Base-by-base conservation (phyloP, 2,113 vertebrate genomes). In the Holacanthus passer region DNA sequence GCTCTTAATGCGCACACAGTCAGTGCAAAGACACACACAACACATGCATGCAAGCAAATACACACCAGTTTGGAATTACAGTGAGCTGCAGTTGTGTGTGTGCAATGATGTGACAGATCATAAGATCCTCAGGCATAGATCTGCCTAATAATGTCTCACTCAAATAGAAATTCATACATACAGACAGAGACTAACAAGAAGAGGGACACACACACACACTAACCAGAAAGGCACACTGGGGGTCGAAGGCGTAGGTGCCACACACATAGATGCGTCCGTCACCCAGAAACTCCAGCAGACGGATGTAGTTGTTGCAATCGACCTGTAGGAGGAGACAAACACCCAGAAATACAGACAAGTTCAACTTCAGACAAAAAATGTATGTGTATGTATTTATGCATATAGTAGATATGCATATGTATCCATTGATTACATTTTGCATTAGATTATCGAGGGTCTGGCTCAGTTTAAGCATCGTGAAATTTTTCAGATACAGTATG, bases 181-280 rank as follows among this genome's bases (percentile, higher is more conserved):
- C 45, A 67, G 5, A n/a, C 17, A 48, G 0, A 0, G 3, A 66
- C n/a, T 3, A 31, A 65, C 22, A 77, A 2, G 19, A 20, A 10
- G 20, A 63, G 8, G 22, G 31, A 39, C 60, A 53, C n/a, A 47
- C 73, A 78, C n/a, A 66, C 12, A n/a, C 3, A 94, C 96, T 96
- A 76, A 97, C 97, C 93, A 97, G 93, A 86, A 96, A 95, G 89
- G 95, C 94, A 89, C 96, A 97, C 88, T 96, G 96, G 11, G 97
- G 97, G 84, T 97, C 95, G 52, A 97, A 98, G 79, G 97, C 96
- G 39, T 96, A 97, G 78, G 97, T 97, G 73, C 97, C 97, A 73
- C 97, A 97, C 81, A 91, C 96, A 31, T 97, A 96, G 88, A 97
- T 92, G 29, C 90, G 95, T 56, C 94, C 95, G 8, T 94, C 90